These are phyloP conservation scores for Galeopsomyia nigrocyanea DNA, from an alignment of 2,888 invertebrate genomes.

Conservation along the genomic window DNA sequence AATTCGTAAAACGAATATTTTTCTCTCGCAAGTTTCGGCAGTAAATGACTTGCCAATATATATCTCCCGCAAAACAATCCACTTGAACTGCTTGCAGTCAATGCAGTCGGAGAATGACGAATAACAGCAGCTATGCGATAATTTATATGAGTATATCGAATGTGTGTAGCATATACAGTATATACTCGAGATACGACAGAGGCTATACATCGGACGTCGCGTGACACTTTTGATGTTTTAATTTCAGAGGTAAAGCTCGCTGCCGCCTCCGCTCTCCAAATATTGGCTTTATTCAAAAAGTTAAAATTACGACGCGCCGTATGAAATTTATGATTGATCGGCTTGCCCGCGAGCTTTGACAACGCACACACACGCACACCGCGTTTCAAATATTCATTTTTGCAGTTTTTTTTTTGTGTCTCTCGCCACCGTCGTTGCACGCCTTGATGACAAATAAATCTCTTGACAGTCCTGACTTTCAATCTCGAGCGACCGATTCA, in stretches of 20 bases:
- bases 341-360: background rate
- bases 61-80: background rate
- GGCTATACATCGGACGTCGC: background rate
- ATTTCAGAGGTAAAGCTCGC: conserved; percentile 27
- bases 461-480: conserved; percentile 27
- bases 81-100: no score
- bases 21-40: background rate
- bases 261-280: conserved; percentile 19
- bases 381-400: conserved; percentile 15
- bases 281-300: conserved; percentile 46
- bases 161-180: no score
- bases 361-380: background rate
- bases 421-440: background rate
- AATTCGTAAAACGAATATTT: background rate
- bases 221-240: conserved; percentile 36
- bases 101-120: no score
- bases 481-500: conserved; percentile 9
- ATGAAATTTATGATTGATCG: conserved; percentile 47
- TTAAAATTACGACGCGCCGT: conserved; percentile 34
- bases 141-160: conserved; percentile 19
- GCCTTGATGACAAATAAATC: conserved; percentile 37
- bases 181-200: background rate
- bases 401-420: conserved; percentile 26
- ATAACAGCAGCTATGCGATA: conserved; percentile 2
- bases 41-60: background rate